Percentiles rank a stretch among this genome's conserved stretches.
phyloP scores from a whole-genome alignment of 2,888 invertebrate genomes.

The Eupithecia subumbrata region DNA sequence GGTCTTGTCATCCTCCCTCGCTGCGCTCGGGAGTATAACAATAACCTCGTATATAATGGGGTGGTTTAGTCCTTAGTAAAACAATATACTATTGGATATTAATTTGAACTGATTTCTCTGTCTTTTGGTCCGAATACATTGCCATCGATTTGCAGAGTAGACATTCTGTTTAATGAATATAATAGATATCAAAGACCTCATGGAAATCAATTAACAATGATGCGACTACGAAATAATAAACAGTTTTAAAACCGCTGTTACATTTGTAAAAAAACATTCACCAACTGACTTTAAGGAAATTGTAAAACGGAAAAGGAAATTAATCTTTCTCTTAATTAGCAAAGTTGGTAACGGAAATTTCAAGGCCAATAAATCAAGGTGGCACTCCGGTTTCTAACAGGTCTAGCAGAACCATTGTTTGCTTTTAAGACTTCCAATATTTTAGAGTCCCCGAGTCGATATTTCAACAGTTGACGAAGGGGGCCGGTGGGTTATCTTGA shows the following conservation, averaged over 20 bases:
- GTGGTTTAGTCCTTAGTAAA: too few species aligned
- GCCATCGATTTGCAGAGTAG: not conserved
- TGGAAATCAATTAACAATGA: not conserved
- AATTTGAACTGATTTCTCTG: too few species aligned
- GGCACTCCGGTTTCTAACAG: slow-evolving; percentile 52
- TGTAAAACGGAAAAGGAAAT: slow-evolving; percentile 79
- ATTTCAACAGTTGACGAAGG: slow-evolving; percentile 42
- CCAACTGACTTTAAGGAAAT: slow-evolving; percentile 72
- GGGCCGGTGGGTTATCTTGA: slow-evolving; percentile 40
- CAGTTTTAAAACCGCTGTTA: not conserved
- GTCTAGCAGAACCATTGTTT: slow-evolving; percentile 40
- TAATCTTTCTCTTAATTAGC: slow-evolving; percentile 82
- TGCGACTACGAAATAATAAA: not conserved
- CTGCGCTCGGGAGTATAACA: too few species aligned
- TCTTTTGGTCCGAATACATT: too few species aligned
- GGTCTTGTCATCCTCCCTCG: too few species aligned
- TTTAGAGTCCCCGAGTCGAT: slow-evolving; percentile 38
- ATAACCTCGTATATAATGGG: too few species aligned
- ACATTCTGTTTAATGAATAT: not conserved
- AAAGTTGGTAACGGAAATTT: slow-evolving; percentile 76
- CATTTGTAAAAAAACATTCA: slow-evolving; percentile 49
- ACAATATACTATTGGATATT: too few species aligned
- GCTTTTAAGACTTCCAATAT: slow-evolving; percentile 40
- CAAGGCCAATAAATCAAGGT: slow-evolving; percentile 81
- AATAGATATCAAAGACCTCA: not conserved